Conservation (phyloP, 64 coral and sea anemone species). For the Actinia equina region DNA sequence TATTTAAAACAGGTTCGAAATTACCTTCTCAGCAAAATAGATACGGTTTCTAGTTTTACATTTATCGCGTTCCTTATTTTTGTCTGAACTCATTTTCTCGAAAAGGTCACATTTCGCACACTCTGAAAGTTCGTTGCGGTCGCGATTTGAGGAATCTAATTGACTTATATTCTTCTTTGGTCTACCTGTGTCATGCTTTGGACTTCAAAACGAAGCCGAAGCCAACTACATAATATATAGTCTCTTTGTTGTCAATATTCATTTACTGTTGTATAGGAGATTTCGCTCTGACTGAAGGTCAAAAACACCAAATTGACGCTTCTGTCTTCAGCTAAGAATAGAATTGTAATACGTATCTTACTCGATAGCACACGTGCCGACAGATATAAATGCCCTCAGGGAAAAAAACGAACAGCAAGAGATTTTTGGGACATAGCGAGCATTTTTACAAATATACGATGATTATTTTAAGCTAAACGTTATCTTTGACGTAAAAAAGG, state of each 20-base stretch:
- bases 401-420: neutral
- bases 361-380: neutral
- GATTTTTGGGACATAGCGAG: neutral
- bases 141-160: too few species aligned
- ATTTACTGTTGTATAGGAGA: neutral
- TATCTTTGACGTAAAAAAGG: neutral
- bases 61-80: too few species aligned
- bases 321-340: constrained; percentile 3
- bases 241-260: neutral
- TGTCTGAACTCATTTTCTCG: too few species aligned
- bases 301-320: neutral
- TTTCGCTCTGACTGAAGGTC: constrained; percentile 1
- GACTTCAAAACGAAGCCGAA: neutral
- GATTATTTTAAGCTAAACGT: neutral
- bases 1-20: too few species aligned
- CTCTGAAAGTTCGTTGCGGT: too few species aligned
- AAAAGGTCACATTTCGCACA: too few species aligned
- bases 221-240: too few species aligned
- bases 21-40: too few species aligned
- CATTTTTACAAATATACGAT: neutral
- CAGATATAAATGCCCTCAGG: neutral
- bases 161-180: neutral
- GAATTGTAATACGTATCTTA: neutral
- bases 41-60: too few species aligned
- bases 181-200: neutral